These are phyloP conservation scores for Drosophila kuntzei DNA, from an alignment of 2,888 invertebrate genomes.

Conservation along the genomic window DNA sequence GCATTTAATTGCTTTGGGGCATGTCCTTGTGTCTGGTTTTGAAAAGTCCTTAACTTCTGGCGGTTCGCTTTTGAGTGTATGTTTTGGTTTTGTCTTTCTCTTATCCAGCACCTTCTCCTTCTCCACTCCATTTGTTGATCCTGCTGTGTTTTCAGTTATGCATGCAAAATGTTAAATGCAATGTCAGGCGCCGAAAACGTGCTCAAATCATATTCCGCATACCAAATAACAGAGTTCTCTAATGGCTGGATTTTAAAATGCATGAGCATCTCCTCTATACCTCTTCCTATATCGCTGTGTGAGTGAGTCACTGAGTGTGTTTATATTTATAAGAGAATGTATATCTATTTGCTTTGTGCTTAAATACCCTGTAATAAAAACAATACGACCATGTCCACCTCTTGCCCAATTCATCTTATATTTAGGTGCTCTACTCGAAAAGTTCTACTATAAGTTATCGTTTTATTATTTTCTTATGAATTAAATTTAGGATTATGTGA, in stretches of 20 bases:
- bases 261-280: conserved; percentile 52
- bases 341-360: conserved; percentile 26
- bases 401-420: not conserved
- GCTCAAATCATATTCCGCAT: conserved; percentile 76
- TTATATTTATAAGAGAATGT: conserved; percentile 26
- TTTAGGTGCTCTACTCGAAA: not conserved
- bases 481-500: no score
- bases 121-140: not conserved
- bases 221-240: conserved; percentile 70
- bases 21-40: conserved; percentile 5
- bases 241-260: conserved; percentile 78
- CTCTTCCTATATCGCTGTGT: conserved; percentile 12
- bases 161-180: conserved; percentile 71
- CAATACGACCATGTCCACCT: not conserved
- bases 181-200: conserved; percentile 64
- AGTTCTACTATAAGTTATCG: not conserved
- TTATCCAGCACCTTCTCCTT: not conserved
- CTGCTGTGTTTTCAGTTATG: conserved; percentile 43
- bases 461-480: no score
- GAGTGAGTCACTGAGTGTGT: conserved; percentile 24
- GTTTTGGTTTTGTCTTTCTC: conserved; percentile 5
- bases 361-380: conserved; percentile 4
- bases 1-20: conserved; percentile 61
- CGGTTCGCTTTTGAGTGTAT: conserved; percentile 32
- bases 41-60: conserved; percentile 34